Base-by-base conservation (phyloP, 2,797 vertebrate species). In the Sebastes diaconus region DNA sequence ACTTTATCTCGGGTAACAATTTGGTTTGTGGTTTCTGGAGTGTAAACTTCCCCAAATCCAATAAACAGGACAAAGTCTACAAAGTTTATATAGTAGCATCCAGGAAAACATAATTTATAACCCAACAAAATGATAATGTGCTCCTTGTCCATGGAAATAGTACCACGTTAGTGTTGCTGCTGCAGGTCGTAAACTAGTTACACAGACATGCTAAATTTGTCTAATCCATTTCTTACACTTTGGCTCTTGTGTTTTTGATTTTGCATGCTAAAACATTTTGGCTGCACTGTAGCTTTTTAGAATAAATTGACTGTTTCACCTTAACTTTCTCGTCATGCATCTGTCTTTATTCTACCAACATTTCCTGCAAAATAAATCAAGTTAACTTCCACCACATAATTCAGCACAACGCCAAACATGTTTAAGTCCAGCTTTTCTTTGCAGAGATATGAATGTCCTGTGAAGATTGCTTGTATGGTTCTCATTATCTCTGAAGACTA, bases 381-480 rank as follows among this genome's bases (percentile, higher is more conserved):
- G 6, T 13, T 4, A n/a, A 30, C 29, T 60, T 68, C 27, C 64
- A 27, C 27, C 29, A 32, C 60, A 64, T 80, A 27, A 54, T 39
- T 75, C 30, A 36, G 2, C 70, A 58, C 5, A 42, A 24, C 55
- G 52, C 30, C n/a, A 54, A 36, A 8, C 27, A 54, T 63, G 65
- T 61, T 22, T 24, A 52, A 27, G 42, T 42, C 36, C 66, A 59
- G 42, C 74, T 79, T 42, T 32, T 57, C 8, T 67, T 27, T 27
- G 24, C 67, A 54, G 72, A 72, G 72, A 69, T 39, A 58, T 70
- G 60, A 69, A 61, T 30, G 75, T 58, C 32, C 52, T 61, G 22
- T 39, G 73, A 64, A 54, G 76, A 36, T 54, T 69, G 59, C 24
- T 16, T 79, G 59, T 63, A 75, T 83, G 87, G 59, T 84, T 91